Evolutionary conservation across 2,888 invertebrate species (phyloP).

Genomic region (Urechis unicinctus): DNA sequence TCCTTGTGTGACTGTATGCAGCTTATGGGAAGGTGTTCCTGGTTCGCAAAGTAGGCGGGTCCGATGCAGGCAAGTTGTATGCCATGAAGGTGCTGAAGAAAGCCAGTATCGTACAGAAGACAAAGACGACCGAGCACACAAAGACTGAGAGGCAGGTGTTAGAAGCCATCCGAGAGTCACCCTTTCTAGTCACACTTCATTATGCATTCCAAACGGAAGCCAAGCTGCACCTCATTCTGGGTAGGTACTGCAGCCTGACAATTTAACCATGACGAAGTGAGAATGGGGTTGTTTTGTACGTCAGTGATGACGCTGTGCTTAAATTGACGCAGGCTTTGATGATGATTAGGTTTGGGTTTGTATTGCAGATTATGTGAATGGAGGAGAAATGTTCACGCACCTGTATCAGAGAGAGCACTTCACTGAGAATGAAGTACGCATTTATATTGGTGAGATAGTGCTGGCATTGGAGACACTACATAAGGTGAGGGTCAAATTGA

Average conservation of each 20-base stretch:
- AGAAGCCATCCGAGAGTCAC: conserved; percentile 87
- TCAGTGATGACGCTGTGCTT: background rate
- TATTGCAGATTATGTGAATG: conserved; percentile 87
- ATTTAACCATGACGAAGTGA: no score
- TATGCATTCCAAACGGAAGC: conserved; percentile 98
- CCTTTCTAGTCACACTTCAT: conserved; percentile 92
- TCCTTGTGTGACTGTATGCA: no score
- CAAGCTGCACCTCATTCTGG: conserved; percentile 91
- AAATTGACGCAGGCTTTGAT: background rate
- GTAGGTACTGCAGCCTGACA: conserved; percentile 67
- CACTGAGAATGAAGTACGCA: conserved; percentile 78
- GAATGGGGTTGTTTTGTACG: background rate
- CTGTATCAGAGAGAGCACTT: conserved; percentile 90
- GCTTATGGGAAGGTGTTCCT: conserved; percentile 75
- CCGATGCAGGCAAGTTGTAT: conserved; percentile 81
- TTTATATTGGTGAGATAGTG: conserved; percentile 94
- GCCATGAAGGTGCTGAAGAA: conserved; percentile 98
- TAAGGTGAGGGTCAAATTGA: conserved; percentile 59
- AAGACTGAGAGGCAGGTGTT: conserved; percentile 94
- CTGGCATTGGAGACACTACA: conserved; percentile 91
- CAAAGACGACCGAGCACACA: conserved; percentile 71
- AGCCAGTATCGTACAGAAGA: conserved; percentile 77
- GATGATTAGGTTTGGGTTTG: no score
- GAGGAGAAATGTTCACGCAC: conserved; percentile 96
- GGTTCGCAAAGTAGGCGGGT: conserved; percentile 79